Percentiles rank a stretch among this genome's conserved stretches.
phyloP scores from a whole-genome alignment of 2,888 invertebrate species.

The Phortica okadai region DNA sequence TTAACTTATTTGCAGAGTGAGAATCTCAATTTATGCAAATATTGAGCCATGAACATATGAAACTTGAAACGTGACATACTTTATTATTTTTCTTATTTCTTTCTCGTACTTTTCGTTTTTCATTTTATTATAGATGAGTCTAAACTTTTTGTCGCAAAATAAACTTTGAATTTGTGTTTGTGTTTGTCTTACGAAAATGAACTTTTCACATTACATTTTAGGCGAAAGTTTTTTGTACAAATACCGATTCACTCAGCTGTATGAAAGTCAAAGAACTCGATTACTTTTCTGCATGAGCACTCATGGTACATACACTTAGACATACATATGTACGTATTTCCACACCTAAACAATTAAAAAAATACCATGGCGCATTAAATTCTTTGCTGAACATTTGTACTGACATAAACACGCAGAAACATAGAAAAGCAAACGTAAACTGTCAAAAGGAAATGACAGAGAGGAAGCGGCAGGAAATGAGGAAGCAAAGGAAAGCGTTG shows the following conservation, averaged over 20 bases:
- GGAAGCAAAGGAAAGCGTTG: not conserved
- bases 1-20: slow-evolving; percentile 50
- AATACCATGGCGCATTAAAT: slow-evolving; percentile 16
- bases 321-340: not conserved
- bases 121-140: not conserved
- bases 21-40: slow-evolving; percentile 67
- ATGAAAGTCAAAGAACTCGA: not conserved
- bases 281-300: not conserved
- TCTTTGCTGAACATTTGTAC: not conserved
- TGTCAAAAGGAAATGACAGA: slow-evolving; percentile 4
- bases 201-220: not conserved
- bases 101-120: not conserved
- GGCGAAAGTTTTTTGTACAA: slow-evolving; percentile 1
- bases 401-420: slow-evolving; percentile 8
- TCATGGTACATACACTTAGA: not conserved
- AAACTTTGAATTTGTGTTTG: not conserved
- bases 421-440: not conserved
- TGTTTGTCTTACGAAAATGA: not conserved
- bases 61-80: slow-evolving; percentile 9
- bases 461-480: too few relatives aligned
- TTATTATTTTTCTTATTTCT: not conserved
- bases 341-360: slow-evolving; percentile 24
- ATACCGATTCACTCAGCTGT: not conserved
- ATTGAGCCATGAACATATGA: slow-evolving; percentile 36
- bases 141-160: not conserved